phyloP scores from a whole-genome alignment of 2,888 invertebrate genomes.

The Eupithecia centaureata region DNA sequence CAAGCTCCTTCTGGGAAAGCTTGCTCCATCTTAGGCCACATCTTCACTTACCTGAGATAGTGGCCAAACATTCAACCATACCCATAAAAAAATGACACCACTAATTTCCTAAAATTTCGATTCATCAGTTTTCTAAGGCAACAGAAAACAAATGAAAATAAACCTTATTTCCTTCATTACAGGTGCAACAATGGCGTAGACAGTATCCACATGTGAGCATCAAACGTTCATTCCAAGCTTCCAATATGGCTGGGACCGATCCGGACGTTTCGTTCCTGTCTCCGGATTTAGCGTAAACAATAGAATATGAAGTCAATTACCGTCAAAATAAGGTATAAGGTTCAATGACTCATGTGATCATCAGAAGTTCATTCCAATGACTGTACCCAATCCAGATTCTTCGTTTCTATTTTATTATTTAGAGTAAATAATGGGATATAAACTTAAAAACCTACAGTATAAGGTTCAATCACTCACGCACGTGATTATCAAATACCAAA shows the following conservation, averaged over 20 bases:
- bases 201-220: conserved; percentile 87
- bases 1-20: too few relatives aligned
- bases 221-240: conserved; percentile 85
- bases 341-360: not conserved
- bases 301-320: not conserved
- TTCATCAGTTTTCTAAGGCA: not conserved
- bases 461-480: not conserved
- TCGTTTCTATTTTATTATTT: not conserved
- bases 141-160: not conserved
- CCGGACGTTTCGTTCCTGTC: conserved; percentile 69
- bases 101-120: not conserved
- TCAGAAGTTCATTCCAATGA: not conserved
- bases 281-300: conserved; percentile 66
- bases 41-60: too few relatives aligned
- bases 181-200: conserved; percentile 85
- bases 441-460: not conserved
- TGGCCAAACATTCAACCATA: too few relatives aligned
- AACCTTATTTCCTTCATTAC: conserved; percentile 26
- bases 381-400: not conserved
- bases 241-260: conserved; percentile 60
- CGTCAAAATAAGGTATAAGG: not conserved
- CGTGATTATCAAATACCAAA: not conserved
- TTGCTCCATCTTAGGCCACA: too few relatives aligned
- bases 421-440: not conserved
- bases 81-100: too few relatives aligned